These are phyloP conservation scores for Scaeva pyrastri DNA, from an alignment of 2,888 invertebrate genomes.

Conservation along the genomic window DNA sequence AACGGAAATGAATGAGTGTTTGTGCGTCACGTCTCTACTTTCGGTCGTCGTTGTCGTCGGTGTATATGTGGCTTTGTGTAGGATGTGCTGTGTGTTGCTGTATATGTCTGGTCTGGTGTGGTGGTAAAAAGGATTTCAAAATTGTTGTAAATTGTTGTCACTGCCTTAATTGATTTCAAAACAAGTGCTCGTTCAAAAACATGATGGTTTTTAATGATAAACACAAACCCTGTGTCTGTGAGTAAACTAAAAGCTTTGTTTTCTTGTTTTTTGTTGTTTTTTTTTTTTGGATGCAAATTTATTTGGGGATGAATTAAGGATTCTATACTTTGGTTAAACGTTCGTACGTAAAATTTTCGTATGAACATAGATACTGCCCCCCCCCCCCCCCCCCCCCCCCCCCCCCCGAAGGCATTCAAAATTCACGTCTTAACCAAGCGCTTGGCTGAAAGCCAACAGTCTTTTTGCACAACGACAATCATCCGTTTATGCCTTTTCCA, in stretches of 20 bases:
- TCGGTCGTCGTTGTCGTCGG: background rate
- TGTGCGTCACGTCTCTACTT: background rate
- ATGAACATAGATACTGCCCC: background rate
- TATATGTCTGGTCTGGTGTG: no score
- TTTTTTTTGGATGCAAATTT: slow-evolving; percentile 47
- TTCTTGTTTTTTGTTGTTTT: slow-evolving; percentile 36
- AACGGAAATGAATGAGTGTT: slow-evolving; percentile 3
- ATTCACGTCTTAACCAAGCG: slow-evolving; percentile 44
- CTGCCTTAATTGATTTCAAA: slow-evolving; percentile 66
- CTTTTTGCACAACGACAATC: slow-evolving; percentile 46
- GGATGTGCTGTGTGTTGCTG: no score
- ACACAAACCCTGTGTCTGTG: slow-evolving; percentile 35
- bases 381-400: background rate
- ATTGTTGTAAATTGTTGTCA: slow-evolving; percentile 64
- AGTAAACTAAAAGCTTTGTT: no score
- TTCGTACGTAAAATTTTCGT: slow-evolving; percentile 6
- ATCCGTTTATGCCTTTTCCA: background rate
- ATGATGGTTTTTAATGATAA: slow-evolving; percentile 52
- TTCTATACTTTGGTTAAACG: slow-evolving; percentile 17
- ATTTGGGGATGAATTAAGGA: slow-evolving; percentile 60
- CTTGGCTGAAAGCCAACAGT: slow-evolving; percentile 67
- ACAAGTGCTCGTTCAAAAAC: slow-evolving; percentile 55
- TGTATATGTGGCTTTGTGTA: background rate
- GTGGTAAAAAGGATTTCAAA: slow-evolving; percentile 12
- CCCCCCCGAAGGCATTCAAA: background rate